Evolutionary conservation across 2,888 invertebrate genomes (phyloP), one percentile per base, ranked within the genome.

Genomic region (Globia sparganii): DNA sequence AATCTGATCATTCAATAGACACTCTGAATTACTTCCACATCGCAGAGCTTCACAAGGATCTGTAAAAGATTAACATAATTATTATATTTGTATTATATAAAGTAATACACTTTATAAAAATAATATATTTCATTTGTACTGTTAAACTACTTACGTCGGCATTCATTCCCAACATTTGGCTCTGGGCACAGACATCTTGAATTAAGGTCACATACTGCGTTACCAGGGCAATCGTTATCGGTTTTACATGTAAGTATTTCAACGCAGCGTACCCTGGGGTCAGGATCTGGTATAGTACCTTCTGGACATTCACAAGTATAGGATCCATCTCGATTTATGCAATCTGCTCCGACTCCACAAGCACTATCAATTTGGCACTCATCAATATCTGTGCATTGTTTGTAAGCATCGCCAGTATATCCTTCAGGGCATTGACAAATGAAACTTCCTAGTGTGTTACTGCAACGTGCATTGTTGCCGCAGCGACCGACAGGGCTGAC

Each of bases 111-210:
- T n/a, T 31, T 6, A 18, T 56, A 25, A 13, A 58, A 61, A 15
- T 4, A 43, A 61, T 18, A 13, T 15, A 0, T 15, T 11, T 28
- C 28, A n/a, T 59, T 28, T 28, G 15, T 31, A 56, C 28, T 70
- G 5, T 64, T 49, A 72, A 72, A 56, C 77, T 87, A 97, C 98
- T 97, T 97, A 98, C 98, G 99, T 94, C 99, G 97, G 90, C 99
- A 99, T 91, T 99, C 98, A 89, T 99, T 98, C 88, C 99, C 99
- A 87, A 98, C 97, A 92, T 99, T 99, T 0, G 99, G 99, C 90
- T 98, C 98, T 4, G 99, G 99, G 90, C 99, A 99, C 58, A 98
- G 93, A 92, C 99, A 99, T 89, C 98, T 97, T 78, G 97, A 97
- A 84, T 98, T 97, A 13, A 96, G 92, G 91, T 99, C 98, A 91